phyloP scores from a whole-genome alignment of 2,113 vertebrate species.

The human region GRCh38 chr20:30651001-30651500 shows the following conservation, averaged over 20 bases:
- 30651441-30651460: constrained; percentile 90
- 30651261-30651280: no score
- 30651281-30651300: no score
- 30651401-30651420: constrained; percentile 91
- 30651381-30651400: constrained; percentile 91
- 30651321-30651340: constrained; percentile 80
- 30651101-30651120: not conserved
- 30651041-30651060: constrained; percentile 93
- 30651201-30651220: no score
- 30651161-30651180: no score
- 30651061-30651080: constrained; percentile 92
- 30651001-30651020: no score
- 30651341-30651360: constrained; percentile 86
- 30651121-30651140: not conserved
- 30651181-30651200: no score
- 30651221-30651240: no score
- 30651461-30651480: constrained; percentile 94
- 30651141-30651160: no score
- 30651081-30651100: constrained; percentile 74
- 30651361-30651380: no score
- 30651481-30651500: constrained; percentile 94
- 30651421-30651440: constrained; percentile 91
- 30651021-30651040: constrained; percentile 64
- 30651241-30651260: no score
- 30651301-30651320: no score